Percentiles rank a stretch among this genome's conserved stretches.
phyloP scores from a whole-genome alignment of 2,797 vertebrate genomes.

The Lithobates pipiens region DNA sequence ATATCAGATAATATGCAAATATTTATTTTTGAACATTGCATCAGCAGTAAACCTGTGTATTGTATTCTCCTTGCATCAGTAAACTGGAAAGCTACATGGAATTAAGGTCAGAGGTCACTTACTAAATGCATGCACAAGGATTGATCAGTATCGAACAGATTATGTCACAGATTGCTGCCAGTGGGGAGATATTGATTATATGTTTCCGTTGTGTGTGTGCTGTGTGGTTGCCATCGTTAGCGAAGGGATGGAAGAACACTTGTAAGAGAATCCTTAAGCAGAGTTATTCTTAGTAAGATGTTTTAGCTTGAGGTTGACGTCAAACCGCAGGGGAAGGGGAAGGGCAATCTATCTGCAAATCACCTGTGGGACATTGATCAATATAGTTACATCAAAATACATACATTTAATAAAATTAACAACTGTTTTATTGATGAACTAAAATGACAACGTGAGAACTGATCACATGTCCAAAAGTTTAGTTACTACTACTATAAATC shows the following conservation, averaged over 20 bases:
- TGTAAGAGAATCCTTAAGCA: neutral
- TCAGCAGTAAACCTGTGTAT: neutral
- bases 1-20: too few species aligned
- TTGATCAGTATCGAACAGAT: conserved; percentile 53
- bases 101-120: conserved; percentile 31
- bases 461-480: too few species aligned
- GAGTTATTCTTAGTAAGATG: neutral
- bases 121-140: conserved; percentile 25
- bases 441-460: too few species aligned
- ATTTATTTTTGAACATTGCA: too few species aligned
- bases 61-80: neutral
- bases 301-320: neutral
- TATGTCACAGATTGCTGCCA: conserved; percentile 42
- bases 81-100: conserved; percentile 7
- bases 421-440: too few species aligned
- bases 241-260: neutral
- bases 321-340: neutral
- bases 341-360: neutral
- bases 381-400: too few species aligned
- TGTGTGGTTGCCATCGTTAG: conserved; percentile 11
- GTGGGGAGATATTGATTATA: conserved; percentile 29
- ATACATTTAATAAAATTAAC: too few species aligned
- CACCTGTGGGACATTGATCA: too few species aligned
- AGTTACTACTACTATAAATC: too few species aligned
- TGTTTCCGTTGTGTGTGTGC: conserved; percentile 15